A percentile compares a stretch with the other conserved stretches of the same genome.
These are phyloP conservation scores for Eristalis tenax DNA, from an alignment of 2,888 invertebrate genomes.

Conservation along the genomic window DNA sequence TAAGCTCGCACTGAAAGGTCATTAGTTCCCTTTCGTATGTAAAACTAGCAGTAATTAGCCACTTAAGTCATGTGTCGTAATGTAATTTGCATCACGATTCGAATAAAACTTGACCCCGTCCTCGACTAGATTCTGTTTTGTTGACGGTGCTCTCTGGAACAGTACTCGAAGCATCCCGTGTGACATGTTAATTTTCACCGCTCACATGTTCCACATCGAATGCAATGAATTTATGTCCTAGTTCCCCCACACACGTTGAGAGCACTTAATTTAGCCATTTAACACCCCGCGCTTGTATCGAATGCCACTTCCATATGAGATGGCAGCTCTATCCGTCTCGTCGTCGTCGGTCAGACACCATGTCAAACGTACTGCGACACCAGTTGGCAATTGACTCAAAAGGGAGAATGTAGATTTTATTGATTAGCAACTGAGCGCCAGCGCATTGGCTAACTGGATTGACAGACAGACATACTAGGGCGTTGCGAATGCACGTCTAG, in stretches of 20 bases:
- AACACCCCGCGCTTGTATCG: not conserved
- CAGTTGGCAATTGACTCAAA: constrained; percentile 52
- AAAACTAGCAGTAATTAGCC: constrained; percentile 37
- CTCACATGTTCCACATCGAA: not conserved
- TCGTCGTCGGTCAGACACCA: constrained; percentile 46
- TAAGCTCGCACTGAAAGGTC: not conserved
- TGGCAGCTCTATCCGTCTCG: constrained; percentile 28
- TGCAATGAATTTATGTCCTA: not conserved
- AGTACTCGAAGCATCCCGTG: not conserved
- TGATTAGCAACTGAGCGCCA: constrained; percentile 51
- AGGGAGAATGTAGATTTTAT: constrained; percentile 53
- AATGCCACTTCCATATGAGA: constrained; percentile 35
- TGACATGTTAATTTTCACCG: constrained; percentile 26
- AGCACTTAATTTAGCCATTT: constrained; percentile 21
- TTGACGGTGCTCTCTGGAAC: not conserved
- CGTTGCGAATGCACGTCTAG: constrained; percentile 33
- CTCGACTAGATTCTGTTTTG: not conserved
- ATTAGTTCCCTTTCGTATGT: constrained; percentile 20
- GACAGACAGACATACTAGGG: constrained; percentile 17
- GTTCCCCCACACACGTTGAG: not conserved
- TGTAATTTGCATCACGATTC: constrained; percentile 43
- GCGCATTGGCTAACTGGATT: constrained; percentile 2
- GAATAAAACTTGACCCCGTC: constrained; percentile 56
- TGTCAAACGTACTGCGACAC: constrained; percentile 56
- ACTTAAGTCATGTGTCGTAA: constrained; percentile 34